Base-by-base conservation (phyloP, 2,888 invertebrate genomes). In the Melinopterus prodromus region DNA sequence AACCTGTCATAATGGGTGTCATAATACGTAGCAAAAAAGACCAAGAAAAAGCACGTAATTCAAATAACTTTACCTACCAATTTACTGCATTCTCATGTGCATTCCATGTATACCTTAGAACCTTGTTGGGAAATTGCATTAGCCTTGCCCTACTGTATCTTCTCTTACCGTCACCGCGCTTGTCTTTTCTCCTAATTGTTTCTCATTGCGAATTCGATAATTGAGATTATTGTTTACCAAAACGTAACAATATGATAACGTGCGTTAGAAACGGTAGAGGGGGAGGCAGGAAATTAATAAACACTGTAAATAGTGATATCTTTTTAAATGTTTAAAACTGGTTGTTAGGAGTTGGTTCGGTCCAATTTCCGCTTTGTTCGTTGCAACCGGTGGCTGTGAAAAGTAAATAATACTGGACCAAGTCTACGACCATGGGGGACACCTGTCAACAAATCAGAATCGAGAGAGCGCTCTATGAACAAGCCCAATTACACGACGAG, bases 401-500 rank as follows among this genome's bases (percentile, higher is more conserved):
- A 53, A 53, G 53, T 9, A 12, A 1, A 53, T 12, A 4, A 53
- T 12, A 53, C 53, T 53, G 53, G 74, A 71, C 76, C 71, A 74
- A 36, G 74, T 36, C 16, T 69, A 38, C 26, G 6, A 76, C 26
- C 77, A 85, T 85, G 84, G 83, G 85, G 69, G 84, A 82, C 70
- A 79, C 82, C 15, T 80, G 81, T 35, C 70, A 76, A 37, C 85
- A 85, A 26, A 87, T 89, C 37, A 86, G 88, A 82, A 89, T 91
- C 26, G 90, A 91, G 79, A 87, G 91, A 79, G 90, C 90, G 9
- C 82, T 91, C 38, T 91, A 91, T 78, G 90, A 91, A 82, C 90
- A 91, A 79, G 89, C 91, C 81, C 88, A 89, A 80, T 85, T 91
- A 37, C 88, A 90, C 80, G 84, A 88, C 81, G 89, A 90, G 83